phyloP scores from a whole-genome alignment of 2,888 invertebrate genomes.

The Troides aeacus region DNA sequence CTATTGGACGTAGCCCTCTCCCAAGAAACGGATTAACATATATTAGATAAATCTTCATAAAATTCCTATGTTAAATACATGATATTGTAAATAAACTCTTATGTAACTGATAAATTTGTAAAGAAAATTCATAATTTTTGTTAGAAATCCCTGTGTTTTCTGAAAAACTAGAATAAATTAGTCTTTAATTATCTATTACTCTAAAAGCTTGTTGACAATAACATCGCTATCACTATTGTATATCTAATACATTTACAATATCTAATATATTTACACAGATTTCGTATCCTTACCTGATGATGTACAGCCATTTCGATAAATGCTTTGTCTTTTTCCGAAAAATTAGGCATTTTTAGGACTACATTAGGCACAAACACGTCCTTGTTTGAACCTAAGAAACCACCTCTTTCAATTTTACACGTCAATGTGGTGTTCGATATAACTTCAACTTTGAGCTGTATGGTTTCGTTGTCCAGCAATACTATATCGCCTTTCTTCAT shows the following conservation, averaged over 20 bases:
- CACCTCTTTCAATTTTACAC: slow-evolving; percentile 66
- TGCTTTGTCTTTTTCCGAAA: slow-evolving; percentile 57
- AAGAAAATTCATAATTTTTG: too few relatives aligned
- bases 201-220: not conserved
- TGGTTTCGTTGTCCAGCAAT: slow-evolving; percentile 84
- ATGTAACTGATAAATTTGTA: too few relatives aligned
- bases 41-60: too few relatives aligned
- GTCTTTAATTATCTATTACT: too few relatives aligned
- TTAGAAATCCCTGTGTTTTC: too few relatives aligned
- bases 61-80: too few relatives aligned
- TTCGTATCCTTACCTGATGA: slow-evolving; percentile 52
- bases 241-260: too few relatives aligned
- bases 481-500: slow-evolving; percentile 72
- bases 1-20: too few relatives aligned
- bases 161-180: too few relatives aligned
- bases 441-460: slow-evolving; percentile 84
- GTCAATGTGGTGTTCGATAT: slow-evolving; percentile 66
- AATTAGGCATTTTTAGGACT: slow-evolving; percentile 62
- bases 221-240: not conserved
- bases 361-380: slow-evolving; percentile 70
- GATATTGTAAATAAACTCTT: too few relatives aligned
- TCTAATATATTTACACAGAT: not conserved
- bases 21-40: too few relatives aligned
- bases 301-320: slow-evolving; percentile 60
- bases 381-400: slow-evolving; percentile 61